Percentiles rank a stretch among this genome's conserved stretches.
Conservation (phyloP, 2,888 invertebrate species). For the Bellardia bayeri region DNA sequence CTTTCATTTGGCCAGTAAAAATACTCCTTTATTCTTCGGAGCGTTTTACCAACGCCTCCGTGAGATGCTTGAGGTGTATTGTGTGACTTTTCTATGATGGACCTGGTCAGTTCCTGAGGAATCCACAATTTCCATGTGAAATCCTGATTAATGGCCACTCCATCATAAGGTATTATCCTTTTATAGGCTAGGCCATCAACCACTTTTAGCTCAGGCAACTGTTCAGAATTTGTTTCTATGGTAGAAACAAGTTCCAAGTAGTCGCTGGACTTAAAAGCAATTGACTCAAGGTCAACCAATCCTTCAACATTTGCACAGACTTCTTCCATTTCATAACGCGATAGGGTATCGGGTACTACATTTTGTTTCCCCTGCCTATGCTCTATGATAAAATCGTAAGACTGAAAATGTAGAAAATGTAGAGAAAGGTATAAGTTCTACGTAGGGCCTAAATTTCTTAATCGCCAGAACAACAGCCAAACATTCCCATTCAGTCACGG, state of each 20-base stretch:
- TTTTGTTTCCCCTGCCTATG: not conserved
- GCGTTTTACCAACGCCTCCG: constrained; percentile 41
- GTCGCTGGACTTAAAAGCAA: too few relatives aligned
- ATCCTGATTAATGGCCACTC: not conserved
- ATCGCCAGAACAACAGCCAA: not conserved
- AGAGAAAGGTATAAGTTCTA: not conserved
- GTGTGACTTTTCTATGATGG: constrained; percentile 16
- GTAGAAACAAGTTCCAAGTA: too few relatives aligned
- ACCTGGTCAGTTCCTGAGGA: not conserved
- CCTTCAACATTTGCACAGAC: not conserved
- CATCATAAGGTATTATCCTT: not conserved
- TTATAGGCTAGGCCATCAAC: too few relatives aligned
- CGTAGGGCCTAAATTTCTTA: too few relatives aligned
- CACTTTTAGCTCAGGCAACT: too few relatives aligned
- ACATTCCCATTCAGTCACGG: not conserved
- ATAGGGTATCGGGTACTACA: not conserved
- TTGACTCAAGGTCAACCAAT: too few relatives aligned
- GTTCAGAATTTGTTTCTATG: too few relatives aligned
- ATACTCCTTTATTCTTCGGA: constrained; percentile 25
- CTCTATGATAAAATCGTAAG: not conserved
- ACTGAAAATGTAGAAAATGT: not conserved
- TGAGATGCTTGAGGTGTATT: constrained; percentile 34
- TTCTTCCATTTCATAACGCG: not conserved
- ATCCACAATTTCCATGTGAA: not conserved
- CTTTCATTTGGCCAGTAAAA: constrained; percentile 9